Percentiles rank a stretch among this genome's conserved stretches.
Evolutionary conservation across 2,888 invertebrate species (phyloP).

Genomic region (Opisthograptis luteolata): DNA sequence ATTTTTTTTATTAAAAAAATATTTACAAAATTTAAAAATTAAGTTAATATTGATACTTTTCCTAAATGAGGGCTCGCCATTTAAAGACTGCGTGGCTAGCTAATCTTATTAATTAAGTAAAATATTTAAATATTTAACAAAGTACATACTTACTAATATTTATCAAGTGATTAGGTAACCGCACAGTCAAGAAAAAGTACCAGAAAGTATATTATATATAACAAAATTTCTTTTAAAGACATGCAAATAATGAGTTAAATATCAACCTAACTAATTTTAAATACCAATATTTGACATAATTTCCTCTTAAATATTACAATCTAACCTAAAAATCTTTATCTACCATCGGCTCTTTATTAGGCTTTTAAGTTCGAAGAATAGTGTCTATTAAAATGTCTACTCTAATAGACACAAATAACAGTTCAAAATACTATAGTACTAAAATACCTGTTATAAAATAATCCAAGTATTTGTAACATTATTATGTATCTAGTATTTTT

Average conservation of each 20-base stretch:
- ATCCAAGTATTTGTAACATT: conserved; percentile 26
- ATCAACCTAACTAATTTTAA: conserved; percentile 16
- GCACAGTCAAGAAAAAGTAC: conserved; percentile 67
- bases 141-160: conserved; percentile 28
- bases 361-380: conserved; percentile 10
- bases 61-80: conserved; percentile 80
- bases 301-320: conserved; percentile 14
- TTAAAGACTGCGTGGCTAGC: conserved; percentile 59
- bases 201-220: conserved; percentile 36
- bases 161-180: conserved; percentile 55
- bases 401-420: conserved; percentile 44
- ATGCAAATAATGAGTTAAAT: conserved; percentile 18
- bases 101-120: conserved; percentile 57
- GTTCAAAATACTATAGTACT: conserved; percentile 24
- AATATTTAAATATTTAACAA: conserved; percentile 25
- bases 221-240: conserved; percentile 28
- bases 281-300: conserved; percentile 8
- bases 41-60: conserved; percentile 56
- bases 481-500: conserved; percentile 40
- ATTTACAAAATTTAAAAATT: conserved; percentile 11
- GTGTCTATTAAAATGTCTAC: conserved; percentile 51
- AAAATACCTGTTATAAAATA: conserved; percentile 16
- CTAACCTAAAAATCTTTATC: conserved; percentile 7
- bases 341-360: conserved; percentile 17
- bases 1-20: conserved; percentile 4